Evolutionary conservation across 2,797 vertebrate species (phyloP).

Genomic region (Pagetopsis macropterus): DNA sequence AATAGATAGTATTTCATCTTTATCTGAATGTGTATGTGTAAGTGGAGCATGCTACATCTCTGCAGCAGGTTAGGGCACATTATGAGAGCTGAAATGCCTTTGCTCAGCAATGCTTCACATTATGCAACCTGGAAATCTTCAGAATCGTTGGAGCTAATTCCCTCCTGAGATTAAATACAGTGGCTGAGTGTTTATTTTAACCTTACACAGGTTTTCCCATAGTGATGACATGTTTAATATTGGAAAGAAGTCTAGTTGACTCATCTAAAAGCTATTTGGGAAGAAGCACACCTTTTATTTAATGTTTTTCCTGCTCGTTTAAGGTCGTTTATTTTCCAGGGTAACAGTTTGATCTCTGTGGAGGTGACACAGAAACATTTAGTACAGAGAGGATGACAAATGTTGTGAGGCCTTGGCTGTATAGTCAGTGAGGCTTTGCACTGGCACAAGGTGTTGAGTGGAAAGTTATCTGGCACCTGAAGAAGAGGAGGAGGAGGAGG

Average conservation of each 20-base stretch:
- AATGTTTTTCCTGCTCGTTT: slow-evolving; percentile 24
- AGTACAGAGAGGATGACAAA: slow-evolving; percentile 35
- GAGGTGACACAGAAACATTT: slow-evolving; percentile 16
- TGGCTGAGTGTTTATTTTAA: slow-evolving; percentile 22
- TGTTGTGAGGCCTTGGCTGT: slow-evolving; percentile 33
- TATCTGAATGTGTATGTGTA: slow-evolving; percentile 38
- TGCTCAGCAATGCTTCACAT: slow-evolving; percentile 17
- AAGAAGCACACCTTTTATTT: slow-evolving; percentile 28
- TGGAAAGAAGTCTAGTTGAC: slow-evolving; percentile 29
- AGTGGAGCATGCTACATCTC: slow-evolving; percentile 38
- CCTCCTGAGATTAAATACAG: slow-evolving; percentile 22
- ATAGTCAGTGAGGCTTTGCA: slow-evolving; percentile 20
- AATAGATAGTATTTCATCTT: slow-evolving; percentile 45
- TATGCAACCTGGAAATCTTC: background rate
- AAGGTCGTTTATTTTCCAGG: slow-evolving; percentile 43
- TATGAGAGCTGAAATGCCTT: slow-evolving; percentile 31
- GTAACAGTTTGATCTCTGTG: slow-evolving; percentile 34
- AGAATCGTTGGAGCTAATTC: slow-evolving; percentile 17
- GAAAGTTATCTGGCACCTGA: slow-evolving; percentile 41
- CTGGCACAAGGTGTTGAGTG: slow-evolving; percentile 25
- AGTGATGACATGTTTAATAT: slow-evolving; percentile 28
- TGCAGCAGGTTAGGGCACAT: slow-evolving; percentile 41
- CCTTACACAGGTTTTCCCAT: slow-evolving; percentile 19
- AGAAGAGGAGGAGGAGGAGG: slow-evolving; percentile 19
- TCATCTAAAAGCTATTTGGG: slow-evolving; percentile 14